Evolutionary conservation across 2,888 invertebrate species (phyloP), one percentile per base, ranked within the genome.

Genomic region (Globia sparganii): DNA sequence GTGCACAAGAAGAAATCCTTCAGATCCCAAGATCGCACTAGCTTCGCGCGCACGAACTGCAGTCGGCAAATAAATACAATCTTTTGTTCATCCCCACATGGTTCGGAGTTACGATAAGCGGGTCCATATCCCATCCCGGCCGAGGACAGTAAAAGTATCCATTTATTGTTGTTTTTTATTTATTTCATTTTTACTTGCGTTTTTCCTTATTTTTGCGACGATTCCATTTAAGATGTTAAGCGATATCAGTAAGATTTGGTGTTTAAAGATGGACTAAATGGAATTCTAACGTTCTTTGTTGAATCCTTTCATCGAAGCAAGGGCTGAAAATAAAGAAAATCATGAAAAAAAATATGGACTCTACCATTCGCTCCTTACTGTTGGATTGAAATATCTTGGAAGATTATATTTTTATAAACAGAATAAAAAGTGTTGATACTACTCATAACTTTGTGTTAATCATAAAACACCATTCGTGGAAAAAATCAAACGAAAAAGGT

Each of bases 21-120:
- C 46, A 21, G 18, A 66, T 66, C 18, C 3, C 0, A 80, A 75
- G 28, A 37, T 66, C 81, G 92, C 94, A 94, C 90, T 71, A 25
- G 81, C 77, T 81, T 89, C 62, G n/a, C 21, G 71, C 90, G 93
- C 77, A 77, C 81, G 89, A 8, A 37, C n/a, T 81, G 37, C 78
- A 91, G 94, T 93, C 95, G 94, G 94, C 94, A 90, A 92, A 94
- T 94, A 94, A 95, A 95, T 94, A 92, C 93, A 86, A 91, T 92
- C 95, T 95, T 94, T 95, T 95, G 95, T 95, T 91, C 91, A 89
- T 93, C 95, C 95, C 78, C 94, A 95, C 93, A 95, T 91, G 95
- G 95, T 86, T 77, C 86, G 92, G 86, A 81, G 86, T 86, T 85
- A 91, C 92, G 94, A 93, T 94, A 94, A 93, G 92, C 93, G 90